Conservation (phyloP, 2,797 vertebrate species). For the Micropoecilia bifurca region DNA sequence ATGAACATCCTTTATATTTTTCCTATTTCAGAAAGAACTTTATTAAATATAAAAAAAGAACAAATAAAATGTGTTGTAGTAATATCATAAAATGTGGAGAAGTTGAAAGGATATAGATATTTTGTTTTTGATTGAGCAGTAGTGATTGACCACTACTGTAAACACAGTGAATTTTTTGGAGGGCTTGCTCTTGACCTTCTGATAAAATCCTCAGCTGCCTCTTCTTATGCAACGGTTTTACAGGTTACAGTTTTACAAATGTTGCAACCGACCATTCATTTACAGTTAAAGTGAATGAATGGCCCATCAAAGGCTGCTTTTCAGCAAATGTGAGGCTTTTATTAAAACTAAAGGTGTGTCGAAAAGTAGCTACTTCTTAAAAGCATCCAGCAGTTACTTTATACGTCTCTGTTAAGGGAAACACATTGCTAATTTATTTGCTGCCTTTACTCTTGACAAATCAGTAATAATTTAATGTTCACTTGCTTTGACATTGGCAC, state of each 20-base stretch:
- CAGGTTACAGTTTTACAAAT: neutral
- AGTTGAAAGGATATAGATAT: neutral
- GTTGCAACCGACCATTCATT: neutral
- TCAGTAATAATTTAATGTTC: neutral
- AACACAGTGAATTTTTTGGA: neutral
- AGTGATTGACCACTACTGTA: neutral
- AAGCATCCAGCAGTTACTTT: neutral
- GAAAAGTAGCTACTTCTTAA: neutral
- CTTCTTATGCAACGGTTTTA: neutral
- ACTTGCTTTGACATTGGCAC: neutral
- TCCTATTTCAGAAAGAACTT: neutral
- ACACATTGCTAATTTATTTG: constrained; percentile 7
- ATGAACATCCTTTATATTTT: neutral
- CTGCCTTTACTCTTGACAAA: neutral
- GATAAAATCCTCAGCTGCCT: neutral
- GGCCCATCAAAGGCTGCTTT: neutral
- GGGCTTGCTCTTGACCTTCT: neutral
- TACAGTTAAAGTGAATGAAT: neutral
- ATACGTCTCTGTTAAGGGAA: constrained; percentile 2
- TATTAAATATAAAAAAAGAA: neutral
- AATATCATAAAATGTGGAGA: neutral
- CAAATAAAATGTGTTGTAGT: neutral
- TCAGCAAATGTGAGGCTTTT: neutral
- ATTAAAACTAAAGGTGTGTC: neutral
- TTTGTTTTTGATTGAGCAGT: neutral